These are phyloP conservation scores for Ectropis crepuscularia DNA, from an alignment of 2,888 invertebrate species.

Conservation along the genomic window DNA sequence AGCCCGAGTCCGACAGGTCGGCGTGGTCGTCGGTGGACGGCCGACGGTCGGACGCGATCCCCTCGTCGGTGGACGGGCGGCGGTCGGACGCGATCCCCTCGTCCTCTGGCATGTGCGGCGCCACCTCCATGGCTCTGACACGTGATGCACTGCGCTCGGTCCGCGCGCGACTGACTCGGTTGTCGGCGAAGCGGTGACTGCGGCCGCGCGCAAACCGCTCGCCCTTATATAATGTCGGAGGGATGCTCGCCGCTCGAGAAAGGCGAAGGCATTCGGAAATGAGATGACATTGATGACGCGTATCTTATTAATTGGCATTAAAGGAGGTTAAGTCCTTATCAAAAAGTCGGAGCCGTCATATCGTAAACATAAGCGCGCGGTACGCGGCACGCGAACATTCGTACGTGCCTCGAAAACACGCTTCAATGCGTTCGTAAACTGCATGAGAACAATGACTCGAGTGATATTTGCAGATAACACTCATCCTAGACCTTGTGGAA, in stretches of 20 bases:
- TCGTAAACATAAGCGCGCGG: background rate
- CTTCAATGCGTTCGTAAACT: constrained; percentile 22
- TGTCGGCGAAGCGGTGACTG: constrained; percentile 74
- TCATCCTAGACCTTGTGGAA: constrained; percentile 29
- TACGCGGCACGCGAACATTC: constrained; percentile 4
- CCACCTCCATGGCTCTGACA: constrained; percentile 67
- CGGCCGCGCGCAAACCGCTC: constrained; percentile 73
- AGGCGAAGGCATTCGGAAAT: constrained; percentile 66
- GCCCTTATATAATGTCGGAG: constrained; percentile 79
- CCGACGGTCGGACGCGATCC: constrained; percentile 77
- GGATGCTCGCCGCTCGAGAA: constrained; percentile 76
- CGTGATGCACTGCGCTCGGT: constrained; percentile 58
- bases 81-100: constrained; percentile 77
- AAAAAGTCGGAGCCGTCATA: background rate
- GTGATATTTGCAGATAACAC: constrained; percentile 21
- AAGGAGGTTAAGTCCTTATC: constrained; percentile 31
- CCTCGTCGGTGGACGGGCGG: constrained; percentile 73
- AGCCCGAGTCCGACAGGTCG: constrained; percentile 88
- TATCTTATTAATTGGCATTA: constrained; percentile 20
- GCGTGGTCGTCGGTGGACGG: constrained; percentile 86
- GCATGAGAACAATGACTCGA: constrained; percentile 27
- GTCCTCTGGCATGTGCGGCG: constrained; percentile 64
- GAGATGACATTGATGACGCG: constrained; percentile 71
- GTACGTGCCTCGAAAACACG: constrained; percentile 27
- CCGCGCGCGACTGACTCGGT: constrained; percentile 69